Evolutionary conservation across 2,888 invertebrate species (phyloP).

Genomic region (Drosophila glabriapex): DNA sequence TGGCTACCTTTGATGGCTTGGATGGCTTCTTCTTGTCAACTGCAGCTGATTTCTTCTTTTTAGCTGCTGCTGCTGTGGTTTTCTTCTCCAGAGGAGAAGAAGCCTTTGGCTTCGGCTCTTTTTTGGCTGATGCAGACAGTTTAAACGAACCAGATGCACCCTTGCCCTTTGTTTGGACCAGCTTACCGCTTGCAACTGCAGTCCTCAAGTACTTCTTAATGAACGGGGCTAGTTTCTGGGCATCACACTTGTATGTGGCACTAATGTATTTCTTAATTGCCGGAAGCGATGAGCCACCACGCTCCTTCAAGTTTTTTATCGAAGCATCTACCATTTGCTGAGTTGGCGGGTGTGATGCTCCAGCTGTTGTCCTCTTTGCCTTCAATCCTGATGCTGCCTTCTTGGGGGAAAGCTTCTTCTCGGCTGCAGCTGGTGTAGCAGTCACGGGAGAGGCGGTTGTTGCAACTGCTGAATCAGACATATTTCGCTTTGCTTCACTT

Average conservation of each 20-base stretch:
- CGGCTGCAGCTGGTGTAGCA: constrained; percentile 31
- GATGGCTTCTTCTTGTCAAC: constrained; percentile 43
- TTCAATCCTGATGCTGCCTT: constrained; percentile 28
- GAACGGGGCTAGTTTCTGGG: constrained; percentile 84
- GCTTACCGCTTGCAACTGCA: constrained; percentile 86
- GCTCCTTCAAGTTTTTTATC: constrained; percentile 54
- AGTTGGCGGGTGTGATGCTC: constrained; percentile 50
- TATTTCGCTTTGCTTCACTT: constrained; percentile 34
- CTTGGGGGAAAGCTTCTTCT: constrained; percentile 44
- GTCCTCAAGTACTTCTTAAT: constrained; percentile 87
- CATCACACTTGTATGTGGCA: constrained; percentile 60
- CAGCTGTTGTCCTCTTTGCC: constrained; percentile 27
- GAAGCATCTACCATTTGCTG: constrained; percentile 59
- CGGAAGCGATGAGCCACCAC: constrained; percentile 58
- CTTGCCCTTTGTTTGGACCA: constrained; percentile 79
- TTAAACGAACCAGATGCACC: constrained; percentile 67
- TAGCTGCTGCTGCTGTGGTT: constrained; percentile 15
- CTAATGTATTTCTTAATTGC: constrained; percentile 60
- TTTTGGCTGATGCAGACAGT: constrained; percentile 54
- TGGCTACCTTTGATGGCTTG: constrained; percentile 37
- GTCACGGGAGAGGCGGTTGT: constrained; percentile 47
- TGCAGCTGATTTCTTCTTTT: constrained; percentile 26
- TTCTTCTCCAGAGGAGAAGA: constrained; percentile 45
- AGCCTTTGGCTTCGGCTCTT: constrained; percentile 43
- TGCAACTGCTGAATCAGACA: constrained; percentile 50